Conservation (phyloP, 2,888 invertebrate genomes). For the Coenonympha glycerion region DNA sequence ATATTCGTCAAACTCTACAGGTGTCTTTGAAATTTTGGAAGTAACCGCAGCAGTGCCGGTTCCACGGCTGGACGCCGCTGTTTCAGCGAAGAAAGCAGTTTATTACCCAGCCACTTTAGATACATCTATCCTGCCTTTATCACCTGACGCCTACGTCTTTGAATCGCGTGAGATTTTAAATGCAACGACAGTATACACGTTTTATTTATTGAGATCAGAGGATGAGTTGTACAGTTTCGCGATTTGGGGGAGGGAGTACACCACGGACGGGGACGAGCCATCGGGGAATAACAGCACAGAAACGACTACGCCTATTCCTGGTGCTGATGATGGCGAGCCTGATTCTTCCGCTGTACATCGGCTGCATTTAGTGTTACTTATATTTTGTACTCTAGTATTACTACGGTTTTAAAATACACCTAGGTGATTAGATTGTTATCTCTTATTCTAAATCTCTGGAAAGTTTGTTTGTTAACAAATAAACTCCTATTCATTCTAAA, state of each 20-base stretch:
- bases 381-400: not conserved
- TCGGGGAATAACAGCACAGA: not conserved
- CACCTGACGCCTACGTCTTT: slow-evolving; percentile 46
- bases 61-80: slow-evolving; percentile 34
- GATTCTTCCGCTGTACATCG: not conserved
- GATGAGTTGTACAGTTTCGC: slow-evolving; percentile 66
- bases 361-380: not conserved
- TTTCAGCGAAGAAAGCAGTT: slow-evolving; percentile 47
- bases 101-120: slow-evolving; percentile 70
- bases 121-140: slow-evolving; percentile 68
- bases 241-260: slow-evolving; percentile 71
- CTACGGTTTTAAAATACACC: not conserved
- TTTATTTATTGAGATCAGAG: slow-evolving; percentile 37
- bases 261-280: slow-evolving; percentile 45
- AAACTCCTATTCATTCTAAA: too few relatives aligned
- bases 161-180: slow-evolving; percentile 24
- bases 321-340: not conserved
- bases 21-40: slow-evolving; percentile 60
- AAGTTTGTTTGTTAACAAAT: too few relatives aligned
- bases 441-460: too few relatives aligned
- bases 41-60: slow-evolving; percentile 62
- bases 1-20: slow-evolving; percentile 54
- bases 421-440: too few relatives aligned
- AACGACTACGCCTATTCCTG: not conserved
- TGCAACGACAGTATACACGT: slow-evolving; percentile 33